Conservation (phyloP, 2,113 vertebrate species). For the Perca flavescens region DNA sequence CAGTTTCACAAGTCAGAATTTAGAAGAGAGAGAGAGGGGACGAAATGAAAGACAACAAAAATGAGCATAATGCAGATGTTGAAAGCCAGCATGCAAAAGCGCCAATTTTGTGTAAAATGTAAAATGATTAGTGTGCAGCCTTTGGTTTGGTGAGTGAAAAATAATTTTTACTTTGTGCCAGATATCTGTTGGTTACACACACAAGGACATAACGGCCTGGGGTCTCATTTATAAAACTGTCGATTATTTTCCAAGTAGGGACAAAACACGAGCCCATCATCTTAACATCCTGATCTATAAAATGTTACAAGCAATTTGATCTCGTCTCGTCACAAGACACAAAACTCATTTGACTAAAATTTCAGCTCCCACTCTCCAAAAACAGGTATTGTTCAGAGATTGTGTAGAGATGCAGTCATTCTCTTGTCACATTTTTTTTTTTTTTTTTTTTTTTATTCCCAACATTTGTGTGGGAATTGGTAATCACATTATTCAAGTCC, state of each 20-base stretch:
- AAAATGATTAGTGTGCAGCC: constrained; percentile 72
- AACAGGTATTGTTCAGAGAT: not conserved
- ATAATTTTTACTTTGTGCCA: not conserved
- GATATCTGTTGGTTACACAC: not conserved
- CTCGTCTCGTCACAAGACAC: not conserved
- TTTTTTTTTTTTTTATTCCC: not conserved
- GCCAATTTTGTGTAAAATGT: constrained; percentile 40
- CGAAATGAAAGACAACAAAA: constrained; percentile 79
- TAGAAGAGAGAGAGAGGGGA: constrained; percentile 88
- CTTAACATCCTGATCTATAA: not conserved
- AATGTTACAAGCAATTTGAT: not conserved
- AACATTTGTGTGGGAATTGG: constrained; percentile 3
- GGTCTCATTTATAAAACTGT: constrained; percentile 18
- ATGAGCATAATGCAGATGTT: constrained; percentile 93
- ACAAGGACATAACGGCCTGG: not conserved
- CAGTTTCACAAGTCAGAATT: constrained; percentile 97
- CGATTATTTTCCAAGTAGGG: not conserved
- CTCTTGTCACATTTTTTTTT: not conserved
- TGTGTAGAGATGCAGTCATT: not conserved
- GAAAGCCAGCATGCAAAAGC: constrained; percentile 89
- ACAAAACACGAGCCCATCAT: not conserved
- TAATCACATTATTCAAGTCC: not conserved
- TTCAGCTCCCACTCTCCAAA: not conserved
- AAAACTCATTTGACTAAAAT: not conserved
- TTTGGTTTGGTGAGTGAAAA: constrained; percentile 59